Base-by-base conservation (phyloP, 2,888 invertebrate genomes). In the Eilema caniola region DNA sequence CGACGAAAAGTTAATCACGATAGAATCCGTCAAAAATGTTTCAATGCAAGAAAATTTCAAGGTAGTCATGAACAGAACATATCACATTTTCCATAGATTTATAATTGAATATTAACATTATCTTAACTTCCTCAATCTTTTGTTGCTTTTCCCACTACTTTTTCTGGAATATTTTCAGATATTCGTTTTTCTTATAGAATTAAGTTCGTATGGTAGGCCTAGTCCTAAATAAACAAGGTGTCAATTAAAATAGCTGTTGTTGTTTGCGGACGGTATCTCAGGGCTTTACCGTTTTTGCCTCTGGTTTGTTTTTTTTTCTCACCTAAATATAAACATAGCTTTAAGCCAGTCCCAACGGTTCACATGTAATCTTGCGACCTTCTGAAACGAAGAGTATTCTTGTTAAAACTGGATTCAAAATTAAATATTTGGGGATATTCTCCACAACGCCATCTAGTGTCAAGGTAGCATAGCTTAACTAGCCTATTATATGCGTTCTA, bases 151-250 rank as follows among this genome's bases (percentile, higher is more conserved):
- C 2, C 2, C 41, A 41, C 20, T 14, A 20, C 41, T 41, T 41
- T 41, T 41, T 3, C 3, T 14, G 4, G 41, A 53, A n/a, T 10
- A 53, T 53, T 7, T n/a, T 53, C 10, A 53, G 53, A 53, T 16
- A n/a, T 53, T 10, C 16, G 20, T 53, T 20, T 53, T 53, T 53
- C 1, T 53, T 53, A n/a, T n/a, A 20, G 47, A 47, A 20, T 53
- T 53, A 53, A 53, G n/a, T 8, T 53, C n/a, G 53, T 53, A 53
- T 47, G n/a, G 53, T 53, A 53, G 53, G 8, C 5, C n/a, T n/a
- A 53, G 53, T n/a, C 53, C 53, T 53, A 53, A 53, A 53, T 53
- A 53, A 53, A 74, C 53, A 66, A 53, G 8, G 53, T 53, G 53
- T n/a, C 53, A 53, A 53, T 53, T 53, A 53, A 53, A 53, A 53